Conservation (phyloP, 2,797 vertebrate species). For the Sebastes variabilis region DNA sequence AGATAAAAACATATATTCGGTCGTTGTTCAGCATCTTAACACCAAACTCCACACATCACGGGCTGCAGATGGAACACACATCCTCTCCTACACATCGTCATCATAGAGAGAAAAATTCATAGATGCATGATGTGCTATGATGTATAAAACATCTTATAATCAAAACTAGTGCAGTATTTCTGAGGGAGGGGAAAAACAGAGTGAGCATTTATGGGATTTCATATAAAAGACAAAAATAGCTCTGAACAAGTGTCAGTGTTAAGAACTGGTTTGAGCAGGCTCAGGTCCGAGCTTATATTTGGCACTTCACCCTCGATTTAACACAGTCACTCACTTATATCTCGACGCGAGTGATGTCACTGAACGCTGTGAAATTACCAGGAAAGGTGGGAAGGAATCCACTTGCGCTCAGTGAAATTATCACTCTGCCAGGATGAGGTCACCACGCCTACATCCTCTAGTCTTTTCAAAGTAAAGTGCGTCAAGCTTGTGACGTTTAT, state of each 20-base stretch:
- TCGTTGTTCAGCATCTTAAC: not conserved
- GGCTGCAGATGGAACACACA: not conserved
- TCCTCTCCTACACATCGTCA: not conserved
- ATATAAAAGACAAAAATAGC: not conserved
- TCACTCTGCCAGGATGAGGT: constrained; percentile 34
- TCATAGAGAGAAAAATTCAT: not conserved
- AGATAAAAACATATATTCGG: not conserved
- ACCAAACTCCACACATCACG: not conserved
- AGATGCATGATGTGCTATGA: not conserved
- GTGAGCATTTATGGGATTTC: not conserved
- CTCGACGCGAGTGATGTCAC: constrained; percentile 30
- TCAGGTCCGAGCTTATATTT: not conserved
- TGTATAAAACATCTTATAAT: not conserved
- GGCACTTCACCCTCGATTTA: not conserved
- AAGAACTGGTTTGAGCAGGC: not conserved
- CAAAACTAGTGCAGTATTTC: not conserved
- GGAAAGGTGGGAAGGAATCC: constrained; percentile 15
- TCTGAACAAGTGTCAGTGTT: not conserved
- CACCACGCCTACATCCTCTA: constrained; percentile 1
- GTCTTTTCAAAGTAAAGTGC: constrained; percentile 21
- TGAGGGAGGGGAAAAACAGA: not conserved
- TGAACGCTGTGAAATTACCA: constrained; percentile 8
- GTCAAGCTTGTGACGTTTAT: constrained; percentile 1
- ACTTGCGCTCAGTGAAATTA: constrained; percentile 38
- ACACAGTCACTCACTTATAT: constrained; percentile 9